Base-by-base conservation (phyloP, 2,113 vertebrate genomes). In the Salvator merianae region DNA sequence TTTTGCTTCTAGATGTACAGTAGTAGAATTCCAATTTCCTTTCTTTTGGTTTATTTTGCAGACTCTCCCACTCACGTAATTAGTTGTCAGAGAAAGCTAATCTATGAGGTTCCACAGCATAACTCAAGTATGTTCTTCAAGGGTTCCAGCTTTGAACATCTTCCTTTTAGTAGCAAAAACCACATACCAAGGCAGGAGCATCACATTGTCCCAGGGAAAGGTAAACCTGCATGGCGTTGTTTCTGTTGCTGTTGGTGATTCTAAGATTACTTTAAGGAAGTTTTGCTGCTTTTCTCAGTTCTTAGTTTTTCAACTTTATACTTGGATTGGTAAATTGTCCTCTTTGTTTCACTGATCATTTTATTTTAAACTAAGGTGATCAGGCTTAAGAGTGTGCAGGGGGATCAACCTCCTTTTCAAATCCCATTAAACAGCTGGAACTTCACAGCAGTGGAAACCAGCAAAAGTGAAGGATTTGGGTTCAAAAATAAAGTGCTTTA, bases 11-110 rank as follows among this genome's bases (percentile, higher is more conserved):
- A 32, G 36, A 38, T 40, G 7, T 38, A 22, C 36, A 72, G 69
- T 70, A 7, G 14, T 38, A 38, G 38, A 68, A 72, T 12, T 2
- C 14, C 32, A 50, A 36, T 36, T 72, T 38, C 16, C 26, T 40
- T 3, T 47, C 24, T 80, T n/a, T 81, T 59, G 79, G 53, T 81
- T 72, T 89, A 88, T 74, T 87, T 81, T 83, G 95, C 89, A 96
- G 98, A 93, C 55, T 98, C 97, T 28, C 97, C 97, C 26, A 93
- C 94, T 78, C 97, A 96, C 0, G 14, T 92, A 0, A 1, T 92
- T 38, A 96, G 94, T 91, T 94, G 77, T 83, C 94, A 87, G 73
- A 94, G 94, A 84, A 95, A 93, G 77, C 95, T 94, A 84, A 84
- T 93, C 68, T 94, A 91, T 7, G 88, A 91, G 71, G 82, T 94